Conservation (phyloP, 2,113 vertebrate genomes). For the Tragelaphus imberbis region DNA sequence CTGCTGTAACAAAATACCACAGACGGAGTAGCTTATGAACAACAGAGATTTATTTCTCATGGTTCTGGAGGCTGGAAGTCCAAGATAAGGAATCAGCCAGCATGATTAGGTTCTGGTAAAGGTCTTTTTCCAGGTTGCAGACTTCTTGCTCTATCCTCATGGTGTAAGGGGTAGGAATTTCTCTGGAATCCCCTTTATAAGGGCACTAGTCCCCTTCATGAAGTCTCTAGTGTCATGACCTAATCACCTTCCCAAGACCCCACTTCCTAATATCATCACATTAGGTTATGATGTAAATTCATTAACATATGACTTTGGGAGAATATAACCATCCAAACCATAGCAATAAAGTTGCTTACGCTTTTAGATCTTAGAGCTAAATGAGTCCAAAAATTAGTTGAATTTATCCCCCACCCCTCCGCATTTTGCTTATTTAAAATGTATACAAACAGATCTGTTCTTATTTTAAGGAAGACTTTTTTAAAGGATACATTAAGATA, state of each 20-base stretch:
- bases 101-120: background rate
- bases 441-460: background rate
- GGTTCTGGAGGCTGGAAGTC: background rate
- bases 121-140: background rate
- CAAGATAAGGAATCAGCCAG: background rate
- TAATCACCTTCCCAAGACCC: background rate
- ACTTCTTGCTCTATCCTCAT: background rate
- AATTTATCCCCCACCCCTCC: background rate
- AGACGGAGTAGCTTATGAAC: background rate
- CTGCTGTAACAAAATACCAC: background rate
- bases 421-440: conserved; percentile 23
- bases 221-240: background rate
- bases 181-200: background rate
- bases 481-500: background rate
- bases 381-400: background rate
- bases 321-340: background rate
- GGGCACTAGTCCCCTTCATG: background rate
- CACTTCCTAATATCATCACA: background rate
- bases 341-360: background rate
- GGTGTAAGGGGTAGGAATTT: too few species aligned
- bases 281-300: background rate
- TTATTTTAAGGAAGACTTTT: conserved; percentile 25
- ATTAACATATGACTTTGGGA: background rate
- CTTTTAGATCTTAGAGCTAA: background rate
- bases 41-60: background rate